phyloP scores from a whole-genome alignment of 2,797 vertebrate genomes.

The Sebastes aleutianus region DNA sequence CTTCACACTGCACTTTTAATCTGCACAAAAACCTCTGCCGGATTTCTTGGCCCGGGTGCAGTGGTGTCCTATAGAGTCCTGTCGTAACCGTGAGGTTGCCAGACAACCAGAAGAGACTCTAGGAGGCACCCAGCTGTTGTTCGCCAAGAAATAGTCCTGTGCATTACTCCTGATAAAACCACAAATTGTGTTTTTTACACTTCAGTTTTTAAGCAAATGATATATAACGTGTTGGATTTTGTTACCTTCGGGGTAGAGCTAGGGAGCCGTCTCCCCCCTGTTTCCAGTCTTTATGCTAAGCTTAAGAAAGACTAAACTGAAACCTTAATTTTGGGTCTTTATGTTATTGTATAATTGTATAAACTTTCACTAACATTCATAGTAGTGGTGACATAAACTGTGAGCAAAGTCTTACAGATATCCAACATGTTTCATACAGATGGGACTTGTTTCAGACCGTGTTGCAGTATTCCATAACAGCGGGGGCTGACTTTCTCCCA shows the following conservation, averaged over 20 bases:
- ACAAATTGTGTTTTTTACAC: not conserved
- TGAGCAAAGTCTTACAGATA: not conserved
- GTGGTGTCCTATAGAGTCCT: not conserved
- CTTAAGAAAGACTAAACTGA: not conserved
- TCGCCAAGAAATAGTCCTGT: not conserved
- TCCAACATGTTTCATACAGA: not conserved
- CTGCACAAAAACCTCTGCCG: not conserved
- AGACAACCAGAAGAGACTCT: not conserved
- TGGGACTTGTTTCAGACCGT: not conserved
- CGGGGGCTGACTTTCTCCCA: not conserved
- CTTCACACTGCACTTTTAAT: no score
- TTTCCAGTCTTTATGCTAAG: not conserved
- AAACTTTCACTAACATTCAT: not conserved
- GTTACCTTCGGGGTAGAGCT: not conserved
- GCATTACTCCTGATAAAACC: not conserved
- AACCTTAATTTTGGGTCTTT: not conserved
- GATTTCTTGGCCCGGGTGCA: not conserved
- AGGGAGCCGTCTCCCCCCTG: not conserved
- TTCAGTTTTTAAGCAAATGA: not conserved
- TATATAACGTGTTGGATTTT: not conserved
- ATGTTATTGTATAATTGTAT: not conserved
- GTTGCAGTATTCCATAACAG: not conserved
- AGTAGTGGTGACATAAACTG: not conserved
- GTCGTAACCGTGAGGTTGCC: not conserved
- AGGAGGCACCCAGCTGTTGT: not conserved